phyloP scores from a whole-genome alignment of 2,888 invertebrate genomes.

The Drosophila ezoana region DNA sequence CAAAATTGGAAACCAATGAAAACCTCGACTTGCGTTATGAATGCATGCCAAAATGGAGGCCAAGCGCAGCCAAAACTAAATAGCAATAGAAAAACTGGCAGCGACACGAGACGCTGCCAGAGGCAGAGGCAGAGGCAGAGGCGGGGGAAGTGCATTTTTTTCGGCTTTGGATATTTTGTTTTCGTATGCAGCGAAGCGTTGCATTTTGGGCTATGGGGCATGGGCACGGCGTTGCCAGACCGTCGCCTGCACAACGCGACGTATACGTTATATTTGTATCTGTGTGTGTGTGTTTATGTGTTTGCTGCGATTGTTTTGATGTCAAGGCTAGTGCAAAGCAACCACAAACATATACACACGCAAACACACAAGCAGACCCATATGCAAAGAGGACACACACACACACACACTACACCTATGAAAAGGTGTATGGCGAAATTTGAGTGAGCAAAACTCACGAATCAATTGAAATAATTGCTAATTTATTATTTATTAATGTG shows the following conservation, averaged over 20 bases:
- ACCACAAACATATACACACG: conserved; percentile 19
- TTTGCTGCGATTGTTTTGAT: conserved; percentile 56
- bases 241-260: conserved; percentile 34
- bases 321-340: conserved; percentile 57
- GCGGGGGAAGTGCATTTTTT: conserved; percentile 6
- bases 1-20: conserved; percentile 80
- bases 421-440: conserved; percentile 22
- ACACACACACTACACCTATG: not conserved
- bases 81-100: conserved; percentile 58
- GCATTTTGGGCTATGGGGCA: conserved; percentile 71
- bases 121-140: not conserved
- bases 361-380: conserved; percentile 22
- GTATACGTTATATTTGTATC: conserved; percentile 55
- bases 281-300: conserved; percentile 20
- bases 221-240: conserved; percentile 72
- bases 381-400: conserved; percentile 40
- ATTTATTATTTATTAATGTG: conserved; percentile 54
- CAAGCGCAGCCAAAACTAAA: conserved; percentile 79
- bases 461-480: conserved; percentile 43
- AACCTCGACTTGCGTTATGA: conserved; percentile 80
- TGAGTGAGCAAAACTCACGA: conserved; percentile 21
- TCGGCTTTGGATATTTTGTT: conserved; percentile 45
- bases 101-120: conserved; percentile 8
- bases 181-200: conserved; percentile 78
- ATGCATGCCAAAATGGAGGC: conserved; percentile 80